phyloP scores from a whole-genome alignment of 2,797 vertebrate species.

The Atherinosoma microstoma region DNA sequence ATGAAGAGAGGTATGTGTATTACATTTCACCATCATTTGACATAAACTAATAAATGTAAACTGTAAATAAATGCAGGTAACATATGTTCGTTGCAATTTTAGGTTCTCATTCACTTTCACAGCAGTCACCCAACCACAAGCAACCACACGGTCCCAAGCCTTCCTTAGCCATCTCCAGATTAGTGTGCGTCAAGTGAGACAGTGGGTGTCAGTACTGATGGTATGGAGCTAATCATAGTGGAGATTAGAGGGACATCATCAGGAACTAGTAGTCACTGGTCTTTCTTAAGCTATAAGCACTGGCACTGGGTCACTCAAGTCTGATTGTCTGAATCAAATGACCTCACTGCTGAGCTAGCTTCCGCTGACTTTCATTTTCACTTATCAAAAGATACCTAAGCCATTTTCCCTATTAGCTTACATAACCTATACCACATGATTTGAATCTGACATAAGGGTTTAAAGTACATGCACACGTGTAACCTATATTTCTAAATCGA shows the following conservation, averaged over 20 bases:
- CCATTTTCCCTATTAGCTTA: neutral
- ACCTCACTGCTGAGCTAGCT: constrained; percentile 15
- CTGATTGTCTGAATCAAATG: constrained; percentile 37
- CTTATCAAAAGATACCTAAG: constrained; percentile 7
- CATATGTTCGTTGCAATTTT: neutral
- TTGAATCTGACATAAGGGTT: neutral
- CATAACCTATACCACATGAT: constrained; percentile 3
- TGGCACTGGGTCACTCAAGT: constrained; percentile 44
- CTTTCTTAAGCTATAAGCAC: constrained; percentile 51
- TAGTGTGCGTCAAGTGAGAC: neutral
- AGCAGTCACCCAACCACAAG: constrained; percentile 17
- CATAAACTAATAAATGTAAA: constrained; percentile 1
- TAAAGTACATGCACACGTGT: neutral
- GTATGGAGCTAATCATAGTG: constrained; percentile 64
- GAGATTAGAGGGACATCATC: constrained; percentile 60
- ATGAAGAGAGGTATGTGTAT: neutral
- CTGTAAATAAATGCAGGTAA: neutral
- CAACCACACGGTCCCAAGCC: neutral
- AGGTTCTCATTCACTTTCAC: constrained; percentile 1
- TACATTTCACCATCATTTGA: neutral
- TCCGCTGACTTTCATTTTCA: constrained; percentile 26
- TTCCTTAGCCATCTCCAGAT: constrained; percentile 16
- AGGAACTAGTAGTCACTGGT: constrained; percentile 44
- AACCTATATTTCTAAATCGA: neutral
- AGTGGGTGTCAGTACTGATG: constrained; percentile 36